A percentile compares a stretch with the other conserved stretches of the same genome.
These are phyloP conservation scores for Spodoptera frugiperda DNA, from an alignment of 1,140 invertebrate species.

Conservation along the genomic window DNA sequence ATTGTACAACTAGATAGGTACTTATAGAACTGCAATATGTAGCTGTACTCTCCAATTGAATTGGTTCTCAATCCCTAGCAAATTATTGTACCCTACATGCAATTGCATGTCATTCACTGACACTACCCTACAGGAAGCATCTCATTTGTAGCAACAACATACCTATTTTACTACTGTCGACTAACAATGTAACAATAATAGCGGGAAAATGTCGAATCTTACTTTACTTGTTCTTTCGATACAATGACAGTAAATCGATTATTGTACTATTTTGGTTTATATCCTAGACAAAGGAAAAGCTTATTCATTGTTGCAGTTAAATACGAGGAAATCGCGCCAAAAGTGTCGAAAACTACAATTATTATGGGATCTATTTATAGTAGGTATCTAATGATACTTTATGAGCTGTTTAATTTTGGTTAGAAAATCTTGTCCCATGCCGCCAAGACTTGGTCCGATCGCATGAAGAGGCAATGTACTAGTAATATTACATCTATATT, in stretches of 20 bases:
- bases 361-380: conserved; percentile 29
- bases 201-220: too few relatives aligned
- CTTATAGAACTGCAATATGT: not conserved
- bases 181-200: too few relatives aligned
- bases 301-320: too few relatives aligned
- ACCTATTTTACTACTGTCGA: not conserved
- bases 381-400: conserved; percentile 14
- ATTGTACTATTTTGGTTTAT: too few relatives aligned
- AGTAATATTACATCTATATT: not conserved
- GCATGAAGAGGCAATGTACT: not conserved
- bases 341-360: not conserved
- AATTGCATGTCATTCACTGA: too few relatives aligned
- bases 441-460: not conserved
- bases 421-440: not conserved
- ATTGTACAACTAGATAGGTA: not conserved
- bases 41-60: not conserved
- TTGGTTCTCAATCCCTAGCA: conserved; percentile 9
- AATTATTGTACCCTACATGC: not conserved
- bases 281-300: too few relatives aligned
- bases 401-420: conserved; percentile 29
- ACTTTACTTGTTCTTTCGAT: too few relatives aligned
- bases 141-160: too few relatives aligned
- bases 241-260: too few relatives aligned
- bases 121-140: too few relatives aligned
- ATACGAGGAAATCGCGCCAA: not conserved